Conservation (phyloP, 2,888 invertebrate genomes). For the Marasmarcha lunaedactyla region DNA sequence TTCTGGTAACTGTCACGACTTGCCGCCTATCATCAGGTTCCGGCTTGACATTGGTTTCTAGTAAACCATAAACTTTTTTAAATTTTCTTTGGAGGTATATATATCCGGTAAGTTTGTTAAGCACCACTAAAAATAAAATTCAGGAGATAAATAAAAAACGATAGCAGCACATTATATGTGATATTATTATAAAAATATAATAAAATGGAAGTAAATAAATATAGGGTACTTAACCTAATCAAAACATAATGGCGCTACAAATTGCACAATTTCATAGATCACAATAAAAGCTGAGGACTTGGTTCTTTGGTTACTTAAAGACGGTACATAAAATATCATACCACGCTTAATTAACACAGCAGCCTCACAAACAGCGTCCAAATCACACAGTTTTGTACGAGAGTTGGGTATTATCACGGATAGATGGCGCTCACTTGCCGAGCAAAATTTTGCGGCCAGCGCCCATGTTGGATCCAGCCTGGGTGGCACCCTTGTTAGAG, state of each 20-base stretch:
- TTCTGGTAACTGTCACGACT: too few species aligned
- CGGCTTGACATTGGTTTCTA: too few species aligned
- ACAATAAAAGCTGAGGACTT: slow-evolving; percentile 16
- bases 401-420: slow-evolving; percentile 64
- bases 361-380: slow-evolving; percentile 53
- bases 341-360: slow-evolving; percentile 39
- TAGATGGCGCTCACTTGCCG: slow-evolving; percentile 77
- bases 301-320: slow-evolving; percentile 19
- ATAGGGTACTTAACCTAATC: slow-evolving; percentile 51
- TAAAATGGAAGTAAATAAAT: slow-evolving; percentile 61
- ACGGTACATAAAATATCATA: slow-evolving; percentile 22
- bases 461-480: slow-evolving; percentile 91
- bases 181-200: slow-evolving; percentile 52
- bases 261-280: slow-evolving; percentile 26
- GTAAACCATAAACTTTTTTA: too few species aligned
- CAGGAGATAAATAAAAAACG: too few species aligned
- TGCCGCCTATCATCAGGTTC: too few species aligned
- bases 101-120: too few species aligned
- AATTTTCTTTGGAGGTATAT: too few species aligned
- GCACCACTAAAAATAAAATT: too few species aligned
- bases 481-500: slow-evolving; percentile 94
- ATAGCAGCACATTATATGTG: not conserved
- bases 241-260: slow-evolving; percentile 50
- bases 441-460: slow-evolving; percentile 91
- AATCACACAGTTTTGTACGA: slow-evolving; percentile 52